A percentile compares a stretch with the other conserved stretches of the same genome.
phyloP scores from a whole-genome alignment of 2,113 vertebrate genomes.

The Boleophthalmus pectinirostris region DNA sequence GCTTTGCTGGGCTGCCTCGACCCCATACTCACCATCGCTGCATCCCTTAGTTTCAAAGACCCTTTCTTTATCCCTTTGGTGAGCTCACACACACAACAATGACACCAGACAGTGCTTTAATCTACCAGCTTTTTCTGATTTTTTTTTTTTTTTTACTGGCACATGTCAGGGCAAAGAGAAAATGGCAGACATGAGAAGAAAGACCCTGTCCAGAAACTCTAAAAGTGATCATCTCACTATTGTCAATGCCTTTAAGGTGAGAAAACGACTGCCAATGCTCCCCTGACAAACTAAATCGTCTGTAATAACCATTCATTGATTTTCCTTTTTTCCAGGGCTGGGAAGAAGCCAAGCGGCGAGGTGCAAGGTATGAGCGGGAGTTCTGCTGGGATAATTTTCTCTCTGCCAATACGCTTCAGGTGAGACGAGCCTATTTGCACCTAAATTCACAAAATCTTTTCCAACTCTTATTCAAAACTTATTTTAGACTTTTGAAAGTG shows the following conservation, averaged over 20 bases:
- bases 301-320: slow-evolving; percentile 15
- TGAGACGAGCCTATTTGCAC: slow-evolving; percentile 53
- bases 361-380: slow-evolving; percentile 86
- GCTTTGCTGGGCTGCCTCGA: slow-evolving; percentile 94
- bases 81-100: slow-evolving; percentile 38
- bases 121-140: not conserved
- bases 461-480: not conserved
- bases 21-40: slow-evolving; percentile 94
- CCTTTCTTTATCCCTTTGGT: slow-evolving; percentile 98
- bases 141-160: not conserved
- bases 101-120: not conserved
- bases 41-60: slow-evolving; percentile 98
- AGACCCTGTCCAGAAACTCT: slow-evolving; percentile 84
- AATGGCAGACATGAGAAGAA: slow-evolving; percentile 91
- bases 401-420: slow-evolving; percentile 93
- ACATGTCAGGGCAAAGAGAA: slow-evolving; percentile 91
- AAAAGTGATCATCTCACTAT: slow-evolving; percentile 96
- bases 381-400: slow-evolving; percentile 98
- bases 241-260: slow-evolving; percentile 91
- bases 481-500: slow-evolving; percentile 14
- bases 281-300: not conserved
- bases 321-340: slow-evolving; percentile 81
- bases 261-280: not conserved
- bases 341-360: slow-evolving; percentile 86
- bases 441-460: not conserved